A percentile compares a stretch with the other conserved stretches of the same genome.
phyloP scores from a whole-genome alignment of 2,113 vertebrate species.

The Dicaeum eximium region DNA sequence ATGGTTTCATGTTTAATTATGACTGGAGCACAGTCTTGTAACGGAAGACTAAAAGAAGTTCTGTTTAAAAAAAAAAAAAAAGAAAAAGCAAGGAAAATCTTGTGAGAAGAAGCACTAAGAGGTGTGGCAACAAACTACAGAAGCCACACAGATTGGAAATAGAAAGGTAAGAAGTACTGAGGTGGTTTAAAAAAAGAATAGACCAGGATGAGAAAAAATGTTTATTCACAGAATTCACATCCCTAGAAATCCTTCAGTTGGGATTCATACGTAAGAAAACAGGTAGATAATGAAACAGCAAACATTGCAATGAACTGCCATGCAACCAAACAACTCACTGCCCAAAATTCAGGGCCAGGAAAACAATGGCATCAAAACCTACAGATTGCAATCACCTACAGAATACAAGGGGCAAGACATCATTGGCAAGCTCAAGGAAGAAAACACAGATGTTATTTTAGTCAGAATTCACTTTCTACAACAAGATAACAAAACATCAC shows the following conservation, averaged over 20 bases:
- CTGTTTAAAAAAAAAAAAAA: neutral
- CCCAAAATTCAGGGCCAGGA: neutral
- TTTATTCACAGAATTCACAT: neutral
- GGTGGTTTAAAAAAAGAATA: neutral
- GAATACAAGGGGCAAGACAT: neutral
- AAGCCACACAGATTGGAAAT: neutral
- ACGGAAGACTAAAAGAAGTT: neutral
- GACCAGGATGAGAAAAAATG: neutral
- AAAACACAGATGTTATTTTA: neutral
- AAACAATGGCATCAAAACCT: neutral
- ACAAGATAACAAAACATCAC: neutral
- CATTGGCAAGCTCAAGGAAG: neutral
- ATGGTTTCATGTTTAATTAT: neutral
- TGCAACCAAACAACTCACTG: neutral
- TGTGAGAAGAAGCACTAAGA: neutral
- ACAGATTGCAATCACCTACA: neutral
- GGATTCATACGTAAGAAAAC: neutral
- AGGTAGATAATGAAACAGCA: neutral
- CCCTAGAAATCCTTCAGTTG: neutral
- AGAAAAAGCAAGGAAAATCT: rapidly evolving
- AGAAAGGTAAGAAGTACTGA: neutral
- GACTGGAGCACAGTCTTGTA: neutral
- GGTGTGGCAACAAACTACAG: neutral
- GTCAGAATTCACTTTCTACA: neutral
- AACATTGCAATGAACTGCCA: neutral